Conservation (phyloP, 2,113 vertebrate species). For the Urocolius indicus region DNA sequence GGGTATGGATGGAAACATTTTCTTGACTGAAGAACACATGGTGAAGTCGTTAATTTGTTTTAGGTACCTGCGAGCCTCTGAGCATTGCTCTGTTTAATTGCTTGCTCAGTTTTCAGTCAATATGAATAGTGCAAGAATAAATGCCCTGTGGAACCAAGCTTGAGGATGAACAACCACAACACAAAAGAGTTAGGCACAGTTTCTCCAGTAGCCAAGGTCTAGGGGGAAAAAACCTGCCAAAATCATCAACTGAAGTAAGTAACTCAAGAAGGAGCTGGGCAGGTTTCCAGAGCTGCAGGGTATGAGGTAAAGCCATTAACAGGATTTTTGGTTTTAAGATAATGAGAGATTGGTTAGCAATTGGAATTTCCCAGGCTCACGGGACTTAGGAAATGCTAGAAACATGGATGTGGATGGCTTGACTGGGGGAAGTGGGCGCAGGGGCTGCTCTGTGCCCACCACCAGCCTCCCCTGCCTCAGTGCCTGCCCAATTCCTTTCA, state of each 20-base stretch:
- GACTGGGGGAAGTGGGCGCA: background rate
- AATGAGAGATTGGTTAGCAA: conserved; percentile 26
- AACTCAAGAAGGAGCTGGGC: conserved; percentile 52
- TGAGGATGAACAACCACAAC: background rate
- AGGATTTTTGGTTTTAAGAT: conserved; percentile 48
- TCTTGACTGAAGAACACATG: conserved; percentile 1
- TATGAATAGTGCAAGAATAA: background rate
- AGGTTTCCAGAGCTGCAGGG: conserved; percentile 33
- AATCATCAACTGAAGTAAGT: conserved; percentile 62
- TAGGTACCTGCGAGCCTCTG: background rate
- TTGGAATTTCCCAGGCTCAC: conserved; percentile 24
- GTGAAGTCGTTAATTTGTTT: background rate
- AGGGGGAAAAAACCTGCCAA: conserved; percentile 31
- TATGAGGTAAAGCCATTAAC: conserved; percentile 58
- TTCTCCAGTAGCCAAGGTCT: conserved; percentile 25
- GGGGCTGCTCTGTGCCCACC: background rate
- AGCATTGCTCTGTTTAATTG: background rate
- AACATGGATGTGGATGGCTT: background rate
- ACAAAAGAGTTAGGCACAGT: background rate
- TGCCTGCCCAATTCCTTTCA: background rate
- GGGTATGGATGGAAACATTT: background rate
- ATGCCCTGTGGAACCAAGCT: accelerated
- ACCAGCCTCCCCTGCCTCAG: background rate
- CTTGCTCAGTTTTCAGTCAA: background rate
- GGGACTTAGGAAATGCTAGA: conserved; percentile 2